phyloP scores from a whole-genome alignment of 2,113 vertebrate species.

The Oostethus manadensis region DNA sequence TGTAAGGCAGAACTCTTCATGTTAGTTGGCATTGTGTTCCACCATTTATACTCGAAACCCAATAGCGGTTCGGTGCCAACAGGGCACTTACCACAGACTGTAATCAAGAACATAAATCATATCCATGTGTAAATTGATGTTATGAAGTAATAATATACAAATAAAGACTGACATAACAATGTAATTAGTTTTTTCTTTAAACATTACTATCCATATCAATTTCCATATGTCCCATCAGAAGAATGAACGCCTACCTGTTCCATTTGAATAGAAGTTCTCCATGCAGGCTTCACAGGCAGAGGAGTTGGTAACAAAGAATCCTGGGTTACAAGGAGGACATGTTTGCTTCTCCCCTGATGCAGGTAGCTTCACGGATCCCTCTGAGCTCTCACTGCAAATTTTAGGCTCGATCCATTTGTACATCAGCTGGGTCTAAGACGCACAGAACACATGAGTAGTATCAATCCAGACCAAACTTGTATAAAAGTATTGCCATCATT shows the following conservation, averaged over 20 bases:
- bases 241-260: constrained; percentile 74
- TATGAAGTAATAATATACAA: too few relatives aligned
- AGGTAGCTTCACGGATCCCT: constrained; percentile 74
- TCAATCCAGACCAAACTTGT: neutral
- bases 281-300: constrained; percentile 82
- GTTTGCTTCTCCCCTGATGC: constrained; percentile 74
- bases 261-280: constrained; percentile 80
- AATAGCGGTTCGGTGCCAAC: constrained; percentile 80
- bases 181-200: neutral
- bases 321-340: constrained; percentile 92
- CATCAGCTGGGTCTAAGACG: constrained; percentile 85
- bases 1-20: constrained; percentile 83
- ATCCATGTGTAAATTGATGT: too few relatives aligned
- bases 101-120: constrained; percentile 1
- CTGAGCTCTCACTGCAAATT: constrained; percentile 78
- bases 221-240: neutral
- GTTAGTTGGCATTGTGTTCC: constrained; percentile 87
- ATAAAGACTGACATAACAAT: neutral
- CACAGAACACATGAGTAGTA: constrained; percentile 14
- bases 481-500: too few relatives aligned
- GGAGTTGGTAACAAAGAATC: constrained; percentile 79
- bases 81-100: constrained; percentile 83
- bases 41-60: constrained; percentile 96
- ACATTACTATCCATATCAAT: neutral
- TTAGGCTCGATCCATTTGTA: constrained; percentile 95